Conservation (phyloP, 2,113 vertebrate species). For the Larimichthys polyactis region DNA sequence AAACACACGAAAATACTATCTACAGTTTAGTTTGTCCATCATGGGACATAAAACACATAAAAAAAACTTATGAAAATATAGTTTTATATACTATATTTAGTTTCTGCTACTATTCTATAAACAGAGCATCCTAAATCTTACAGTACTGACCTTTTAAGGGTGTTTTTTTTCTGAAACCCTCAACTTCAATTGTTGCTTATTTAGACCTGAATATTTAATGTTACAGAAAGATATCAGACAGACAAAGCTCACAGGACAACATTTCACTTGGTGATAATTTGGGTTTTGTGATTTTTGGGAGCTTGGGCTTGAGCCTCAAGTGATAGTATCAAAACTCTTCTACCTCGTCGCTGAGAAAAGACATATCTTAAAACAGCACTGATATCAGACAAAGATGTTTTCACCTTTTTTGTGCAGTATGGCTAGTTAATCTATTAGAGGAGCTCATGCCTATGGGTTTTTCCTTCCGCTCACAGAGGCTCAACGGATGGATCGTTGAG, state of each 20-base stretch:
- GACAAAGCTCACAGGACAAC: neutral
- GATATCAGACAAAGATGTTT: constrained; percentile 53
- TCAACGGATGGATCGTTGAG: constrained; percentile 75
- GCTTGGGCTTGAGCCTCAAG: neutral
- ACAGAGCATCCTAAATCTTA: too few species aligned
- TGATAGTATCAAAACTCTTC: neutral
- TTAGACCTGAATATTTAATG: neutral
- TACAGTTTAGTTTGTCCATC: too few species aligned
- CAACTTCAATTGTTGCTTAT: neutral
- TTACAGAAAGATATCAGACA: neutral
- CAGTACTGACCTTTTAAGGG: too few species aligned
- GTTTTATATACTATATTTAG: too few species aligned
- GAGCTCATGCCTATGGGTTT: constrained; percentile 62
- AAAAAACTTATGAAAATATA: too few species aligned
- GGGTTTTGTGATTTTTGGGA: neutral
- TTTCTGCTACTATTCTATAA: too few species aligned
- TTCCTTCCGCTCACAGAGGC: constrained; percentile 63
- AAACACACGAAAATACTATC: too few species aligned
- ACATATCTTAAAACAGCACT: constrained; percentile 9
- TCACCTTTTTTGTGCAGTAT: constrained; percentile 61
- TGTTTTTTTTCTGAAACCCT: neutral
- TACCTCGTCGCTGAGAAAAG: constrained; percentile 3
- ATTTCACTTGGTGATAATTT: neutral
- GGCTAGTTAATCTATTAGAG: constrained; percentile 69
- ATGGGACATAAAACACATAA: too few species aligned